These are phyloP conservation scores for Papilio xuthus DNA, from an alignment of 1,140 invertebrate genomes.

Conservation along the genomic window DNA sequence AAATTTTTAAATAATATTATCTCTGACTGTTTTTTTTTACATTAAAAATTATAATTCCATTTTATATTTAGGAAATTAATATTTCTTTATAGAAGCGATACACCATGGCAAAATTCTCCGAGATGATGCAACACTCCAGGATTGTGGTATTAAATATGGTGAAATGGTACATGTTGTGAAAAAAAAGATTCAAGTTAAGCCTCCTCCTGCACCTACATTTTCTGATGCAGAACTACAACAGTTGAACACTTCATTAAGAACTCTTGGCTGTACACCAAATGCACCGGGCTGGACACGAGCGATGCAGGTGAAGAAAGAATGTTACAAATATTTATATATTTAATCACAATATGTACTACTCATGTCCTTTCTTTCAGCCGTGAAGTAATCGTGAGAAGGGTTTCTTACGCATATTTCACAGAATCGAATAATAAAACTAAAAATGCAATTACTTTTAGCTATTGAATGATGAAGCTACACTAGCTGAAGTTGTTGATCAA, in stretches of 20 bases:
- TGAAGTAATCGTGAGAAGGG: too few relatives aligned
- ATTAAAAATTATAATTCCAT: neutral
- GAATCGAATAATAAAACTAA: neutral
- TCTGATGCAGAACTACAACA: conserved; percentile 68
- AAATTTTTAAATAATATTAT: too few relatives aligned
- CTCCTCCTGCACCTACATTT: conserved; percentile 55
- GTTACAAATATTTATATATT: too few relatives aligned
- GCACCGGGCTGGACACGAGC: conserved; percentile 75
- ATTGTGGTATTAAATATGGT: conserved; percentile 71
- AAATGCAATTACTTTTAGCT: conserved; percentile 52
- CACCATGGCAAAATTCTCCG: conserved; percentile 76
- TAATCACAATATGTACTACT: neutral
- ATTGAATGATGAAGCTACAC: conserved; percentile 71
- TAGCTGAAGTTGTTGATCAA: conserved; percentile 70
- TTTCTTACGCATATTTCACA: neutral
- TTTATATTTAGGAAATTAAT: neutral
- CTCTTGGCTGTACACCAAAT: conserved; percentile 73
- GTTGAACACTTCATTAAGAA: conserved; percentile 63
- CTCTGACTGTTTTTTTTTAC: too few relatives aligned
- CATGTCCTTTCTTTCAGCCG: too few relatives aligned
- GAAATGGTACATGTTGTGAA: conserved; percentile 78
- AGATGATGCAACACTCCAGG: conserved; percentile 61
- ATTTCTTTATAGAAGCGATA: conserved; percentile 64
- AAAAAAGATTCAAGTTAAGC: conserved; percentile 58
- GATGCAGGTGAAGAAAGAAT: conserved; percentile 74